Base-by-base conservation (phyloP, 2,888 invertebrate species). In the Campoplex capitator region DNA sequence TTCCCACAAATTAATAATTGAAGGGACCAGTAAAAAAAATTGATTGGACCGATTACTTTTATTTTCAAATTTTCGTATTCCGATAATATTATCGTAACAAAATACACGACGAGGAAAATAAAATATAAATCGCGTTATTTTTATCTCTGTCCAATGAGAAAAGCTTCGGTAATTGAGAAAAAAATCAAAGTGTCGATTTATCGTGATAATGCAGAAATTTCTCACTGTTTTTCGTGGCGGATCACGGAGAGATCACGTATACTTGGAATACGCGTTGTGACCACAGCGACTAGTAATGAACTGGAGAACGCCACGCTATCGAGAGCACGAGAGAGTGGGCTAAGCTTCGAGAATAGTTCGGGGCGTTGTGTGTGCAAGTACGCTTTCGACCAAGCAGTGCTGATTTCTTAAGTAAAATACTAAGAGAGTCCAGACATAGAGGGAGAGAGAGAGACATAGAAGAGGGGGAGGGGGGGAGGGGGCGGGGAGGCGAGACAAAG, bases 311-410 rank as follows among this genome's bases (percentile, higher is more conserved):
- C 51, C 62, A 38, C 35, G 70, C 58, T 70, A 67, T 89, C 88
- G 89, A 87, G 87, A 84, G 84, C 85, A 84, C 84, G 80, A 77
- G 78, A 80, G 88, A 77, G 81, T 80, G 88, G 90, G 88, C 87
- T 88, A 89, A 89, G 89, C 89, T 90, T 92, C 92, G 89, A 92
- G 92, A 92, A 92, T 92, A 92, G 92, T 92, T 90, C 87, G 87
- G 73, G 73, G 88, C 88, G 73, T 71, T 16, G 70, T 70, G 62
- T 83, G 70, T 76, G 88, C 86, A 86, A 82, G n/a, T 82, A 75
- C 56, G 75, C 56, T 84, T 82, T 67, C 45, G 54, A 77, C 58
- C 73, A 73, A 81, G 80, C 67, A 83, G 75, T 48, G 48, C 58
- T 38, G 83, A 76, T 35, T 58, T 42, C 83, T 70, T 45, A 16